Evolutionary conservation across 2,888 invertebrate species (phyloP), one percentile per base, ranked within the genome.

Genomic region (Calliphora vomitoria): DNA sequence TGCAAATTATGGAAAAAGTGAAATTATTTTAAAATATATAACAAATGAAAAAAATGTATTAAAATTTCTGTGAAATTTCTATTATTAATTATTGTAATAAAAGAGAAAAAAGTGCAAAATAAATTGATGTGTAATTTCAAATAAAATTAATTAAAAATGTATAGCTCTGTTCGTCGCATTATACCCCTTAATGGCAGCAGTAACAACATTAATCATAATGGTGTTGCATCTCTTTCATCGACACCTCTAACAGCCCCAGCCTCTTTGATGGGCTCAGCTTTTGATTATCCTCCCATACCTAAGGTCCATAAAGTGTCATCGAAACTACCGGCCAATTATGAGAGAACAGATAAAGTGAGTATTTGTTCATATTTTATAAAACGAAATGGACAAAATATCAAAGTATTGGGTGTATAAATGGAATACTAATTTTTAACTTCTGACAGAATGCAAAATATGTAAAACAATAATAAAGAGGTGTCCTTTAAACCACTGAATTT

Each of bases 331-430:
- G 86, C 91, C 20, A 93, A 91, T 89, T 92, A 92, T 89, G 90
- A 91, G 88, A 90, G 93, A 89, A 91, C 91, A 87, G 92, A 92
- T 90, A 92, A 92, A 92, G 92, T 92, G 91, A 92, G 92, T 92
- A 88, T 58, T 53, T 18, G 1, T 50, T 50, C 1, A 11, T 44
- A 41, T 44, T 44, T 15, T 50, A 11, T 3, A 50, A 1, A 50
- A 15, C n/a, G 15, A 50, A 47, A 15, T 47, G 38, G 38, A 8
- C 4, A 0, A n/a, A 8, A 41, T 6, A 8, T 41, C 38, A 2
- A 25, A 2, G 25, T 25, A 25, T 25, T 25, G 25, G n/a, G n/a
- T n/a, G n/a, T n/a, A n/a, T n/a, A n/a, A n/a, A n/a, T n/a, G n/a
- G n/a, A n/a, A n/a, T n/a, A n/a, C n/a, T n/a, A n/a, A n/a, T n/a